A percentile compares a stretch with the other conserved stretches of the same genome.
These are phyloP conservation scores for Bembecia ichneumoniformis DNA, from an alignment of 2,888 invertebrate genomes.

Conservation along the genomic window DNA sequence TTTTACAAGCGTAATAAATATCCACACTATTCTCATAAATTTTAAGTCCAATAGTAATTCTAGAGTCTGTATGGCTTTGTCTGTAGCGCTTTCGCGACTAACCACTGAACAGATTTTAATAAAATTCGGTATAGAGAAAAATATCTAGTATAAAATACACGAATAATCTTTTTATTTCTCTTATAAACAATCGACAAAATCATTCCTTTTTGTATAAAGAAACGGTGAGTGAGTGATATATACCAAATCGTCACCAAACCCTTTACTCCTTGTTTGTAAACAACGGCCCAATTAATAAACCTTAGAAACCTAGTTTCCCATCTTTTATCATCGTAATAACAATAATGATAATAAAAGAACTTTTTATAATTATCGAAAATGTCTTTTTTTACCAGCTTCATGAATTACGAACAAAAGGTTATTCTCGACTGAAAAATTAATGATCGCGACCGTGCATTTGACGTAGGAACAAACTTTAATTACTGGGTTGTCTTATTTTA, in stretches of 20 bases:
- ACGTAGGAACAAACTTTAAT: constrained; percentile 16
- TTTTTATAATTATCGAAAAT: constrained; percentile 15
- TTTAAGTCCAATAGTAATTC: no score
- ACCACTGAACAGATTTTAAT: no score
- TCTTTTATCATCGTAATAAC: not conserved
- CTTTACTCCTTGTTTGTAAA: no score
- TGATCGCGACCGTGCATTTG: constrained; percentile 25
- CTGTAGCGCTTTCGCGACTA: no score
- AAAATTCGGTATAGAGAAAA: no score
- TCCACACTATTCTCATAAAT: no score
- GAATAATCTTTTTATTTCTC: not conserved
- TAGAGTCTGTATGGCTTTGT: no score
- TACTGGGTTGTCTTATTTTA: not conserved
- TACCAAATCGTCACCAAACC: no score
- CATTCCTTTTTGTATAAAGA: no score
- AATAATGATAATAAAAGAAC: constrained; percentile 5
- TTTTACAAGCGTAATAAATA: no score
- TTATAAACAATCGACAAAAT: no score
- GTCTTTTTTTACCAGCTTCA: constrained; percentile 20
- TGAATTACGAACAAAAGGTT: constrained; percentile 21
- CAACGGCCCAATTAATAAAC: not conserved
- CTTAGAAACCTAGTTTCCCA: not conserved
- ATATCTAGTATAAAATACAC: constrained; percentile 2
- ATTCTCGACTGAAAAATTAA: constrained; percentile 26
- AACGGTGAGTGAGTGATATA: no score